These are phyloP conservation scores for Tragopan temminckii DNA, from an alignment of 2,797 vertebrate species.

Conservation along the genomic window DNA sequence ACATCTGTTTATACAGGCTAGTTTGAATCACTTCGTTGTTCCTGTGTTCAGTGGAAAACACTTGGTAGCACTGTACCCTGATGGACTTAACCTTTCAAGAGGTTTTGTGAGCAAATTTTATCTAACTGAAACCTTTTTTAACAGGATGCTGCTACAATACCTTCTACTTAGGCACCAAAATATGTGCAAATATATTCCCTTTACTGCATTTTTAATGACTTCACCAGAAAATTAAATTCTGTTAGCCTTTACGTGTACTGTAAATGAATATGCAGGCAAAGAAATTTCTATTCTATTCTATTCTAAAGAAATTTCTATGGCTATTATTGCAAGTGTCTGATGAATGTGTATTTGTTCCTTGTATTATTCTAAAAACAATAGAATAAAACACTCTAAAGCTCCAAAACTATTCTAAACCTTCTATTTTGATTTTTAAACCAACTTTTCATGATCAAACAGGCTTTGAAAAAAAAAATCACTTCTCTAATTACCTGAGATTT, in stretches of 20 bases:
- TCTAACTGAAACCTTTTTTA: not conserved
- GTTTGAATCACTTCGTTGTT: not conserved
- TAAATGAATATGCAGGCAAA: not conserved
- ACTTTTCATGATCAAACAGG: not conserved
- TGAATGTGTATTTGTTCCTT: not conserved
- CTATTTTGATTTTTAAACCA: not conserved
- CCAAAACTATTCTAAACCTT: not conserved
- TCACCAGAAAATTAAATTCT: not conserved
- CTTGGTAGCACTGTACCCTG: not conserved
- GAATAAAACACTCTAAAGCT: not conserved
- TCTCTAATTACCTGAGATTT: conserved; percentile 18
- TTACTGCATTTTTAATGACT: not conserved
- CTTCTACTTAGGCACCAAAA: not conserved
- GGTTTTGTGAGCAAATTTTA: not conserved
- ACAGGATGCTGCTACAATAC: not conserved
- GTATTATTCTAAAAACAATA: not conserved
- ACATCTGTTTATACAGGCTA: not conserved
- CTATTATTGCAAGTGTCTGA: not conserved
- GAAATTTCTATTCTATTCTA: too few species aligned
- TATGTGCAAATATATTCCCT: not conserved
- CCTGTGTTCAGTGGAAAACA: not conserved
- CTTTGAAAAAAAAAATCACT: not conserved
- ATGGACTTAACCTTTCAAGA: not conserved
- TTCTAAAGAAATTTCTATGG: too few species aligned
- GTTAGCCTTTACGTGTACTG: not conserved